Base-by-base conservation (phyloP, 2,113 vertebrate genomes). In the Vidua macroura region DNA sequence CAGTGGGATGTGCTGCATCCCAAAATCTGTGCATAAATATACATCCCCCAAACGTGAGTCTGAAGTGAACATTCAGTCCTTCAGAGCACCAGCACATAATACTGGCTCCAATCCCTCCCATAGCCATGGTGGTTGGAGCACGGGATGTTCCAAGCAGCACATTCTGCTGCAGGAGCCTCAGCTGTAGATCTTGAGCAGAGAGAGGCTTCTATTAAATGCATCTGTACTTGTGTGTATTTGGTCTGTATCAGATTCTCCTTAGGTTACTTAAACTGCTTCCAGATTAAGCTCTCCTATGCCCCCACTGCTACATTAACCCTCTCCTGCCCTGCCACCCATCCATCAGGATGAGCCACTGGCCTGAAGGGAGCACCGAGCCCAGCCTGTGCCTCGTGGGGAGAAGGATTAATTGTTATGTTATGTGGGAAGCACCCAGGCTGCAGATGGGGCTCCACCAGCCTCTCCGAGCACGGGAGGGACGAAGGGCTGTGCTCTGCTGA, bases 61-160 rank as follows among this genome's bases (percentile, higher is more conserved):
- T 93, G 86, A 58, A 97, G 93, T 78, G 96, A 97, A 96, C 96
- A 96, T 95, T 95, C 69, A 95, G 96, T 95, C 95, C 93, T 87
- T 35, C 43, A 15, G 93, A 96, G 95, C 93, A 91, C 86, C 95
- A 95, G 96, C 86, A 96, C 96, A 95, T 66, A 77, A 63, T 12
- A 23, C 94, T 97, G 97, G 97, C 96, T 96, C 76, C 1, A 7
- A 3, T 91, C 91, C 93, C 86, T 95, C 79, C 87, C 19, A 15
- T 77, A 83, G 95, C 96, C 96, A 95, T 92, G 49, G 73, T 76
- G 92, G 95, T 82, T 89, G 95, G 95, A 97, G 95, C 90, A 97
- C 97, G 80, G 84, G 64, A 37, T 97, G 96, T 97, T 97, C 97
- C 93, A 83, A 93, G 64, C 43, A 84, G 93, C 91, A 93, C 93